Conservation (phyloP, 2,113 vertebrate species). For the Coptodon rendalli region DNA sequence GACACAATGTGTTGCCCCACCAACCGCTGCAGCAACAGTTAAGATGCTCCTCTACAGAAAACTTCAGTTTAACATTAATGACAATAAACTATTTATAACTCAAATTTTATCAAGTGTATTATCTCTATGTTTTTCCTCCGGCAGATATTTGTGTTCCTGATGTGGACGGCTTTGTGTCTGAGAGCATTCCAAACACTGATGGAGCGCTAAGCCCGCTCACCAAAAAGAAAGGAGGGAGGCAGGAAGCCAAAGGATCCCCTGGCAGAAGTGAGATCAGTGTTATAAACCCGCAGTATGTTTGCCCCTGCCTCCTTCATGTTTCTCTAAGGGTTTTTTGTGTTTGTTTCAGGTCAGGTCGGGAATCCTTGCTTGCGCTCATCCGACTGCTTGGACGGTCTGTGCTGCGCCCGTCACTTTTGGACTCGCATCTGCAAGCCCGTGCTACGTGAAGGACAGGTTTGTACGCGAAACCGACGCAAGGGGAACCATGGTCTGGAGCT, state of each 20-base stretch:
- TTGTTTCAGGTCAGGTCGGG: slow-evolving; percentile 76
- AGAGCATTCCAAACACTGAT: slow-evolving; percentile 75
- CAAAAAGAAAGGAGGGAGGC: slow-evolving; percentile 60
- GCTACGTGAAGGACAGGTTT: slow-evolving; percentile 84
- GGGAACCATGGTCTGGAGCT: slow-evolving; percentile 83
- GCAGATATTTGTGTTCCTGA: slow-evolving; percentile 81
- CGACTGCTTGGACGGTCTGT: slow-evolving; percentile 79
- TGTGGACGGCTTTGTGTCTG: slow-evolving; percentile 70
- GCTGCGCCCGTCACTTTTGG: slow-evolving; percentile 95
- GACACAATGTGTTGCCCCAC: slow-evolving; percentile 88
- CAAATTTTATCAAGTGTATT: neutral
- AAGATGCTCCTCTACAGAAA: neutral
- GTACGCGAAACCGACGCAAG: slow-evolving; percentile 83
- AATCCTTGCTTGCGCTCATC: slow-evolving; percentile 82
- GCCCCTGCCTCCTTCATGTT: neutral
- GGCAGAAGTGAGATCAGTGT: slow-evolving; percentile 71
- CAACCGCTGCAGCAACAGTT: slow-evolving; percentile 84
- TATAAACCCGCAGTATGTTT: neutral
- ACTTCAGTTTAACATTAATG: neutral
- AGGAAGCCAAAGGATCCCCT: slow-evolving; percentile 67
- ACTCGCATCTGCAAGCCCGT: slow-evolving; percentile 91
- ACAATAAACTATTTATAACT: neutral
- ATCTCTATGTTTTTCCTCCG: neutral
- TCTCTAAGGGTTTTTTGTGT: neutral
- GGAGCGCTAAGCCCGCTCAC: slow-evolving; percentile 59